Evolutionary conservation across 2,113 vertebrate species (phyloP).

Genomic region (Talpa occidentalis): DNA sequence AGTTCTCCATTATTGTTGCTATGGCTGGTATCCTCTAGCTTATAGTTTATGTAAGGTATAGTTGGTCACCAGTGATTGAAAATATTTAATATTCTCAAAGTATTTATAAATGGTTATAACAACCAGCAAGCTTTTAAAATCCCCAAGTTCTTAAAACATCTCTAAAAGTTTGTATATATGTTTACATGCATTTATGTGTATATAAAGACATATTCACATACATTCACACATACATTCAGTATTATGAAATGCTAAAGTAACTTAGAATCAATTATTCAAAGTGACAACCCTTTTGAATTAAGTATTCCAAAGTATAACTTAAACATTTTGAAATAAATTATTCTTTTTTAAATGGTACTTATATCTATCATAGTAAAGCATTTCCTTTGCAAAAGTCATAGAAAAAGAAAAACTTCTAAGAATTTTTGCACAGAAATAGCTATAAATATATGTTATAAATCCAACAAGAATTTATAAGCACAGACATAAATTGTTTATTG

Average conservation of each 20-base stretch:
- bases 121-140: not conserved
- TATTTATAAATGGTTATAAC: not conserved
- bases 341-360: constrained; percentile 20
- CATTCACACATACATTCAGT: not conserved
- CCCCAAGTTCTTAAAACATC: not conserved
- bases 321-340: not conserved
- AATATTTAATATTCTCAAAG: not conserved
- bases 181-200: not conserved
- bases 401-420: not conserved
- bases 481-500: not conserved
- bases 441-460: not conserved
- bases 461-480: not conserved
- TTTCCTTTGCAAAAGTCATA: constrained; percentile 4
- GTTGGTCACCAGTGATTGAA: not conserved
- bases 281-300: not conserved
- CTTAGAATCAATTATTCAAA: constrained; percentile 25
- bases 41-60: not conserved
- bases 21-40: not conserved
- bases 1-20: not conserved
- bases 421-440: not conserved
- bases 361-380: not conserved
- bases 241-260: not conserved
- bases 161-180: not conserved
- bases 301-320: not conserved
- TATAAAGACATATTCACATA: not conserved